Percentiles rank a stretch among this genome's conserved stretches.
Conservation (phyloP, 1,140 invertebrate species). For the Pteromalus puparum region DNA sequence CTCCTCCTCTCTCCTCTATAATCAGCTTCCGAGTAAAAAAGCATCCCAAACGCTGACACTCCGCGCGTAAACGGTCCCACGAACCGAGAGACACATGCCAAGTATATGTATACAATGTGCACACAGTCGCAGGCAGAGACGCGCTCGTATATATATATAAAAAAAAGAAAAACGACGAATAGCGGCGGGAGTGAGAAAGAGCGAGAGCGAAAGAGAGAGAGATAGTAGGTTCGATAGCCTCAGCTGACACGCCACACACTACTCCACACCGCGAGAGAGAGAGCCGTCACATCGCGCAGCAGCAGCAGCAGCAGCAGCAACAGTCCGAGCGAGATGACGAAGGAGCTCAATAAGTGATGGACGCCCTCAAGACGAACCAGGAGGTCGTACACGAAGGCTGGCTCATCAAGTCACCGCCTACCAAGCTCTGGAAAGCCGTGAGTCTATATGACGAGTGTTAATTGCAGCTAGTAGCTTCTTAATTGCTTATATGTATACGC, state of each 20-base stretch:
- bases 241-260: constrained; percentile 40
- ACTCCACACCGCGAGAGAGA: not conserved
- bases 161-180: not conserved
- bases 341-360: constrained; percentile 61
- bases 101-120: no score
- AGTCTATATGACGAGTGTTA: constrained; percentile 69
- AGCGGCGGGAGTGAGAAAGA: not conserved
- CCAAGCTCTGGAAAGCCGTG: constrained; percentile 92
- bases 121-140: no score
- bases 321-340: constrained; percentile 10
- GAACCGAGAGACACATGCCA: no score
- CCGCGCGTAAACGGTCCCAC: no score
- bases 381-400: constrained; percentile 89
- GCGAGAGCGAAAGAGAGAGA: not conserved
- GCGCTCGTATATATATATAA: not conserved
- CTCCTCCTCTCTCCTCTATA: no score
- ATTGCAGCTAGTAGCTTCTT: not conserved
- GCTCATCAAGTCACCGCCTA: constrained; percentile 94
- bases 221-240: constrained; percentile 46
- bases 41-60: no score
- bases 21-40: no score
- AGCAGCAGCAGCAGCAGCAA: not conserved
- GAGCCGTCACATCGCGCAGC: not conserved
- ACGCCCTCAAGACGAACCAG: constrained; percentile 67
- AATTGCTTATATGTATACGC: not conserved